Evolutionary conservation across 2,113 vertebrate species (phyloP), one percentile per base, ranked within the genome.

Genomic region (Semicossyphus pulcher): DNA sequence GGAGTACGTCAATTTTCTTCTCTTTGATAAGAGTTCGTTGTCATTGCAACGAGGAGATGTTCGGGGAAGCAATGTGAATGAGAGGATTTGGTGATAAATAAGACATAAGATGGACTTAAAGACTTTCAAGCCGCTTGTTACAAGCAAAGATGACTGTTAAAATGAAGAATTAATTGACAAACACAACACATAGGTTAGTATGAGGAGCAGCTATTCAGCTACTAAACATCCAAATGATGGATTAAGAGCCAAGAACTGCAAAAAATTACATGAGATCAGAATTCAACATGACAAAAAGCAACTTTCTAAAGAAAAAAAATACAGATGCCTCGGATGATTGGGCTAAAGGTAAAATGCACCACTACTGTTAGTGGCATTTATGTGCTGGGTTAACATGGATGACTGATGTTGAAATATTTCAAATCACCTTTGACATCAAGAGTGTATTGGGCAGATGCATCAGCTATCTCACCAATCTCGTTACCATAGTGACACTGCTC

Each of bases 401-500:
- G 90, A 84, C 86, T 89, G 87, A 90, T 89, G 85, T 81, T 87
- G 88, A 92, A 92, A 89, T 90, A 89, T 80, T 87, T 91, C 83
- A 90, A 91, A 91, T 95, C 92, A 95, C 95, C 94, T 91, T 93
- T 83, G 72, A 93, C 88, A 80, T 93, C 93, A 90, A 92, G 86
- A 78, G 88, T 88, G 92, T 84, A 92, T 80, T 90, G 93, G 87
- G 84, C 74, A 83, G 91, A 87, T 81, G 93, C 93, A 85, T 94
- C 93, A 86, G 85, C 88, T 83, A 92, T 83, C 80, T 94, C 93
- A 88, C 89, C 93, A 88, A 83, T 91, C 85, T 92, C 91, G 61
- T 90, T 91, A 85, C 88, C 90, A 85, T 85, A 87, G 0, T 97
- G 93, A 92, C 92, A 88, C 81, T 89, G 91, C 74, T 90, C 86